A percentile compares a stretch with the other conserved stretches of the same genome.
Conservation (phyloP, 2,113 vertebrate genomes). For the Proterorhinus semilunaris region DNA sequence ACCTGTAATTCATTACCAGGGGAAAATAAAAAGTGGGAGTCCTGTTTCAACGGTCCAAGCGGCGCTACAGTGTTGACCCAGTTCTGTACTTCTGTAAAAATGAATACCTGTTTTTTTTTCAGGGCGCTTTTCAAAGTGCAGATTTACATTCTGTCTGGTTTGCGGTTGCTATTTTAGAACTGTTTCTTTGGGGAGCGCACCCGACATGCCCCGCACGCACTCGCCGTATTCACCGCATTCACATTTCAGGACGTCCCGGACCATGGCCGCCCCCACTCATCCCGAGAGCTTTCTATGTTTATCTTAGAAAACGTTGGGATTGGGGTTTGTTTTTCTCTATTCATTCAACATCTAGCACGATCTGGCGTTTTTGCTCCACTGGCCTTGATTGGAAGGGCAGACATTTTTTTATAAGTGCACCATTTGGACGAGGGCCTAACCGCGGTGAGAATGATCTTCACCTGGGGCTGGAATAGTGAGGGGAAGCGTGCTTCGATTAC, state of each 20-base stretch:
- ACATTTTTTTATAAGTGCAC: slow-evolving; percentile 26
- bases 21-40: slow-evolving; percentile 68
- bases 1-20: slow-evolving; percentile 73
- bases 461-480: not conserved
- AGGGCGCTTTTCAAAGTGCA: slow-evolving; percentile 64
- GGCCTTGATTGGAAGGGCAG: slow-evolving; percentile 42
- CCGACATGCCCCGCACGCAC: slow-evolving; percentile 18
- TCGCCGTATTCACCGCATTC: slow-evolving; percentile 11
- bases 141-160: slow-evolving; percentile 79
- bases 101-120: slow-evolving; percentile 74
- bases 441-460: slow-evolving; percentile 19
- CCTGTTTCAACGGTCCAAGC: slow-evolving; percentile 58
- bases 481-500: slow-evolving; percentile 9
- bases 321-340: slow-evolving; percentile 65
- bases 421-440: slow-evolving; percentile 19
- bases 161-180: slow-evolving; percentile 75
- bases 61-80: slow-evolving; percentile 60
- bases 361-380: slow-evolving; percentile 58
- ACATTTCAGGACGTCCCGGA: slow-evolving; percentile 13
- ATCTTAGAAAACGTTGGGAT: slow-evolving; percentile 63
- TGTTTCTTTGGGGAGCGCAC: slow-evolving; percentile 48
- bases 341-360: slow-evolving; percentile 58
- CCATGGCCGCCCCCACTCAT: slow-evolving; percentile 30
- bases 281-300: slow-evolving; percentile 64
- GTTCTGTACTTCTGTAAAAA: slow-evolving; percentile 67